Percentiles rank a stretch among this genome's conserved stretches.
Conservation (phyloP, 1,140 invertebrate species). For the Forficula auricularia region DNA sequence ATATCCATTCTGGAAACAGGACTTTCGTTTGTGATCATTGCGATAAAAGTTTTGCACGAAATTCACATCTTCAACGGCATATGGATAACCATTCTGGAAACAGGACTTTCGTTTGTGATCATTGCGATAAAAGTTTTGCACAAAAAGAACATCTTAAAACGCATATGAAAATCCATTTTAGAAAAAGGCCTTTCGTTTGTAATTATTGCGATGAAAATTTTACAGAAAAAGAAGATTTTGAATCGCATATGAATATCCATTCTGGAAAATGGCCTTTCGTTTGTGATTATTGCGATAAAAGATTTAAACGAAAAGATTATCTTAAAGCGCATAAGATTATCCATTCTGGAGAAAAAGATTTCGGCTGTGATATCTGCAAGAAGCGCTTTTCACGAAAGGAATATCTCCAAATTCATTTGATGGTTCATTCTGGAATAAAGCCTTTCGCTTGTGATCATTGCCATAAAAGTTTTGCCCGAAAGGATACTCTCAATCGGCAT, state of each 20-base stretch:
- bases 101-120: background rate
- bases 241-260: constrained; percentile 24
- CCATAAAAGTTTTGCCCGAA: constrained; percentile 32
- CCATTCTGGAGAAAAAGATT: background rate
- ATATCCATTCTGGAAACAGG: constrained; percentile 26
- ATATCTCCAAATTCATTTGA: constrained; percentile 18
- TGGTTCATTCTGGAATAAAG: constrained; percentile 24
- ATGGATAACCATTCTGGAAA: background rate
- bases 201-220: constrained; percentile 38
- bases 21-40: constrained; percentile 10
- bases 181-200: constrained; percentile 24
- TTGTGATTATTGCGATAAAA: constrained; percentile 2
- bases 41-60: background rate
- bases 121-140: constrained; percentile 13
- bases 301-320: constrained; percentile 3
- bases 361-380: background rate
- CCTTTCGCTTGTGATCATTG: constrained; percentile 30
- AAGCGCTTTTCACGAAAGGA: constrained; percentile 16
- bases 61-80: background rate
- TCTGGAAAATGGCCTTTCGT: constrained; percentile 9
- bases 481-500: constrained; percentile 22
- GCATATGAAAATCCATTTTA: constrained; percentile 23
- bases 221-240: constrained; percentile 19
- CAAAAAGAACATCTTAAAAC: constrained; percentile 17
- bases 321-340: background rate